Evolutionary conservation across 64 coral and sea anemone species (phyloP), one percentile per base, ranked within the genome.

Genomic region (Pocillopora verrucosa): DNA sequence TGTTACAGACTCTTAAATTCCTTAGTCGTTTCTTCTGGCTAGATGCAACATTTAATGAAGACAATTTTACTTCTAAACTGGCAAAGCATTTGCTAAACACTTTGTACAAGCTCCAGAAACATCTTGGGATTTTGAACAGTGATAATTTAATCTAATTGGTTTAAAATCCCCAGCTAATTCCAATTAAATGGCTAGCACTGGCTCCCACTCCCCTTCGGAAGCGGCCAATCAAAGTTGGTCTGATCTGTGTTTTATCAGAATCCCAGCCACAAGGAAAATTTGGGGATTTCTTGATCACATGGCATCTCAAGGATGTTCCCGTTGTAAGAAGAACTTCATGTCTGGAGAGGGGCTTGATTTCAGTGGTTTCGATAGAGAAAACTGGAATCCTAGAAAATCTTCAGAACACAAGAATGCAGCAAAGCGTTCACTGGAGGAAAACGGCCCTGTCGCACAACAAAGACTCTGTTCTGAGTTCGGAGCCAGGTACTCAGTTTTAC

Each of bases 401-500:
- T 26, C 63, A 12, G 88, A 94, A 83, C 93, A 94, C 17, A 90
- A 91, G 26, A 19, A 35, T 76, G 63, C 59, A 59, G 89, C 89
- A 41, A 75, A 82, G 16, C 58, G 65, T 22, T 87, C 88, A 2
- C 22, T 82, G 30, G n/a, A 67, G 24, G 93, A 87, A 90, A 90
- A 80, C 0, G 75, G 81, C 6, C 82, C 80, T 69, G 72, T 88
- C 34, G 64, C 75, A 15, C 89, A 94, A 82, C 89, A 91, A 41
- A 86, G n/a, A 67, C 84, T 61, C 17, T 94, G 75, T 35, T 86
- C 82, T 35, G 35, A 74, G n/a, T 76, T 85, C 70, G 87, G 88
- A 60, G 92, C 92, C 17, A 90, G 89, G 78, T 91, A 94, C 13
- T 94, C 83, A 72, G 93, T 91, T 51, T 73, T 94, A 62, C 84